Base-by-base conservation (phyloP, 1,140 invertebrate species). In the Dendroctonus valens region DNA sequence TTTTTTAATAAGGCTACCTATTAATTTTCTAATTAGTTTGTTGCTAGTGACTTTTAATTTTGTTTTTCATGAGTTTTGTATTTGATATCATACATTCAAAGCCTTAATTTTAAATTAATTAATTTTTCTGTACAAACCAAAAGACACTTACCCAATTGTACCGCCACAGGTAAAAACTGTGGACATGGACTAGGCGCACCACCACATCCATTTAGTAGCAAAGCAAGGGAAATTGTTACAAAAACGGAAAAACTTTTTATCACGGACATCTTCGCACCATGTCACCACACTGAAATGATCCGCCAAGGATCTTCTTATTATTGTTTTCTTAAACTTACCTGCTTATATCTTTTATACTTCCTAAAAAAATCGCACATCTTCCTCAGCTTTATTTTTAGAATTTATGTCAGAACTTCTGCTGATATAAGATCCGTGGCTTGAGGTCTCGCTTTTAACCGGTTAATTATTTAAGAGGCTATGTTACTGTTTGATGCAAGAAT, bases 331-430 rank as follows among this genome's bases (percentile, higher is more conserved):
- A 26, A 6, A 37, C 7, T 40, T 54, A 53, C 41, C 60, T 44
- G 44, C 42, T 58, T 41, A n/a, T 65, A 65, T 65, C 63, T 67
- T 67, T 41, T 67, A 67, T 67, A 67, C 50, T 67, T 67, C 57
- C 50, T 54, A 14, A 49, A 60, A 67, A 67, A 67, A 44, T 39
- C 8, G 15, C 11, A 12, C 46, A 62, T 49, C 37, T 44, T 67
- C 12, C 60, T 62, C 59, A 61, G 59, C n/a, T 41, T 49, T 68
- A 68, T 68, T 68, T 68, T 62, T 68, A 68, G 66, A 68, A 41
- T 55, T 68, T 68, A 62, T 68, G 59, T 68, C 66, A 68, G 59
- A 50, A 58, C 5, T 26, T 7, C n/a, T 49, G 58, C n/a, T 15
- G 7, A 6, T 4, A 46, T 26, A 26, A 26, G 26, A 15, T 15